Base-by-base conservation (phyloP, 2,888 invertebrate species). In the Melinopterus prodromus region DNA sequence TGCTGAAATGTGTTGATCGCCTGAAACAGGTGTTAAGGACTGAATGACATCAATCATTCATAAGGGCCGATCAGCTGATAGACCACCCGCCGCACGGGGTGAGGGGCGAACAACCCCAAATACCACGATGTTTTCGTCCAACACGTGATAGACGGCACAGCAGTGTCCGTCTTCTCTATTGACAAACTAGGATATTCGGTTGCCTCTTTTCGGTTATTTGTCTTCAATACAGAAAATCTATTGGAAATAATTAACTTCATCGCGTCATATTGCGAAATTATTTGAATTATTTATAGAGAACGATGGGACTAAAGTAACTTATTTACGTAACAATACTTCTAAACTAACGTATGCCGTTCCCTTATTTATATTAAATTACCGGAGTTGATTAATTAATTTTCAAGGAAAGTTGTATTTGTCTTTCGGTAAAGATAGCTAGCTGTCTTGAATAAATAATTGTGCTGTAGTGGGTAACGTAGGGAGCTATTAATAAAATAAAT, bases 291-390 rank as follows among this genome's bases (percentile, higher is more conserved):
- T 26, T 26, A 38, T 77, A 76, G 69, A 80, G 78, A 81, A 80
- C 82, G 81, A 79, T 82, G 82, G 82, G 83, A 85, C 84, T 84
- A 85, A 86, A 84, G 86, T 86, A 85, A 85, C 84, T 82, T 81
- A 35, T 53, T 53, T 53, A 53, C 53, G 53, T 53, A 53, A 9
- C 53, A 4, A 53, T 53, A 53, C 9, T 38, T 38, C 38, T 38
- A 6, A 38, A 38, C n/a, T n/a, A n/a, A n/a, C n/a, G n/a, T n/a
- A n/a, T n/a, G n/a, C n/a, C 26, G 53, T 53, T 53, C 53, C 53
- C 53, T 1, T 53, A 53, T 53, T 53, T 53, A 53, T 53, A 53
- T 53, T 53, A 53, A 53, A 53, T 53, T 53, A 53, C 53, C 53
- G 9, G 9, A 53, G 7, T 53, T 53, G 53, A 53, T 53, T 53